Evolutionary conservation across 2,888 invertebrate species (phyloP).

Genomic region (Branchellion lobata): DNA sequence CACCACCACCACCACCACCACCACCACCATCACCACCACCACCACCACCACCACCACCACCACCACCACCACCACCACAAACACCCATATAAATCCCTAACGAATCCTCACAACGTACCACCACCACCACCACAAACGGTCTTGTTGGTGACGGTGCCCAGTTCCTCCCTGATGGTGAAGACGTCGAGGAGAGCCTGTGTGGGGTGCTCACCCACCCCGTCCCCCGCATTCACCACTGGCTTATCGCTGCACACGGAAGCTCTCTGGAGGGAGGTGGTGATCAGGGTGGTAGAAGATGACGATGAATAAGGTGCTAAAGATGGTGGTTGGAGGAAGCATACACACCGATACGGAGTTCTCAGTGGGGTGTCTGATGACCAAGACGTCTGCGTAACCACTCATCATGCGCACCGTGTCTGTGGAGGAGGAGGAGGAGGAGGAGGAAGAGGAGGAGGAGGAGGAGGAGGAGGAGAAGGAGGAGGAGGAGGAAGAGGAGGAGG

Average conservation of each 20-base stretch:
- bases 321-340: not conserved
- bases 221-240: constrained; percentile 95
- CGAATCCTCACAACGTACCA: too few relatives aligned
- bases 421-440: constrained; percentile 36
- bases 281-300: constrained; percentile 49
- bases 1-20: too few relatives aligned
- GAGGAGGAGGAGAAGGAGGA: constrained; percentile 8
- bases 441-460: not conserved
- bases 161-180: constrained; percentile 96
- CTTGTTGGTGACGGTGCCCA: constrained; percentile 84
- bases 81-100: too few relatives aligned
- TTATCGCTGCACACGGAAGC: constrained; percentile 82
- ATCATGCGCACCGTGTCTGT: constrained; percentile 63
- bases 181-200: constrained; percentile 95
- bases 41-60: too few relatives aligned
- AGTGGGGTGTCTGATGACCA: constrained; percentile 89
- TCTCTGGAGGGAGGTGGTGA: too few relatives aligned
- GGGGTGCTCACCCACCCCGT: constrained; percentile 74
- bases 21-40: too few relatives aligned
- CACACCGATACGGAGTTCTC: constrained; percentile 77
- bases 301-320: not conserved
- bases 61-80: too few relatives aligned
- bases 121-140: not conserved
- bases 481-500: constrained; percentile 10
- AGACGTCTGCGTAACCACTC: constrained; percentile 77